phyloP scores from a whole-genome alignment of 2,113 vertebrate species.

The Brachionichthys hirsutus region DNA sequence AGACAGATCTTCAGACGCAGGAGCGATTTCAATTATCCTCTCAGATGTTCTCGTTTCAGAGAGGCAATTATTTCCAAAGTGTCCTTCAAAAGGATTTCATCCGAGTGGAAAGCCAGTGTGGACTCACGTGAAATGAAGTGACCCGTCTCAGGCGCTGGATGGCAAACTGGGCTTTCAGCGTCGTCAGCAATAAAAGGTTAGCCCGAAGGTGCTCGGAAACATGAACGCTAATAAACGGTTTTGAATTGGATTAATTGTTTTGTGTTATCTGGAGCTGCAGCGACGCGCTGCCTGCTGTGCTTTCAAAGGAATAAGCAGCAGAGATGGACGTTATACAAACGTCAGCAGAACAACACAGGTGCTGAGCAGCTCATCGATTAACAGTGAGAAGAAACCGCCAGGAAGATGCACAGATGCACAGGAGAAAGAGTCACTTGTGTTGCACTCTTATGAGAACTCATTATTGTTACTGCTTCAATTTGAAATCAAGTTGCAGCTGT shows the following conservation, averaged over 20 bases:
- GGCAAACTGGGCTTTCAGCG: conserved; percentile 21
- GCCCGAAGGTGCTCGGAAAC: conserved; percentile 32
- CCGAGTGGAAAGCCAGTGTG: conserved; percentile 39
- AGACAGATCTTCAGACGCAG: background rate
- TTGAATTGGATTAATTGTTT: conserved; percentile 6
- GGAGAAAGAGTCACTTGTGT: too few species aligned
- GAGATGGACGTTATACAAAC: background rate
- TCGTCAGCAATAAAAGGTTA: conserved; percentile 21
- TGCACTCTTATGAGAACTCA: too few species aligned
- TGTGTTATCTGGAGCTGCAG: background rate
- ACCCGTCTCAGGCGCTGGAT: conserved; percentile 33
- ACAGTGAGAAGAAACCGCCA: too few species aligned
- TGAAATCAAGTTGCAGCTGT: too few species aligned
- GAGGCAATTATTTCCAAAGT: conserved; percentile 45
- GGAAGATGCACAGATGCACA: too few species aligned
- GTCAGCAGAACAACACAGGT: too few species aligned
- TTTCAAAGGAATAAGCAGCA: background rate
- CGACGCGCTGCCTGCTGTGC: background rate
- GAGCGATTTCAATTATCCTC: conserved; percentile 24
- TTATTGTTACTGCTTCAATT: too few species aligned
- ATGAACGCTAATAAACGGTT: conserved; percentile 28
- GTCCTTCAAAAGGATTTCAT: conserved; percentile 40
- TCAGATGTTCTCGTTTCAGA: conserved; percentile 33
- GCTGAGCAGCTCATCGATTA: too few species aligned
- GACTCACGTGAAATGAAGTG: conserved; percentile 31